Conservation (phyloP, 2,797 vertebrate species). For the Phataginus tetradactyla region DNA sequence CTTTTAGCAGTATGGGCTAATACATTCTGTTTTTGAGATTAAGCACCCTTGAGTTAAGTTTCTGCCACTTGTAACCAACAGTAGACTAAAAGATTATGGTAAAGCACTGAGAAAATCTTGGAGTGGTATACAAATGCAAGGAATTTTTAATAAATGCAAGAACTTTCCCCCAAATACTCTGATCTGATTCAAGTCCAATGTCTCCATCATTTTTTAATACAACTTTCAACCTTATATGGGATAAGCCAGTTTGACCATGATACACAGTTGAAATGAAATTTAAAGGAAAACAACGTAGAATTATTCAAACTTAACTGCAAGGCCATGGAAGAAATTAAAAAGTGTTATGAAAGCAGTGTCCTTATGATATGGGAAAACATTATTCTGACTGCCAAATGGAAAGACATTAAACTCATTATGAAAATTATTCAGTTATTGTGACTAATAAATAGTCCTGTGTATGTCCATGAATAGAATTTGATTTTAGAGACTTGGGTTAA, state of each 20-base stretch:
- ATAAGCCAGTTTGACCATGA: neutral
- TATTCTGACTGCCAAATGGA: constrained; percentile 23
- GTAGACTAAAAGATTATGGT: neutral
- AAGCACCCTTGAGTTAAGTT: neutral
- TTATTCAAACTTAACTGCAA: constrained; percentile 34
- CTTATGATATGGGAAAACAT: neutral
- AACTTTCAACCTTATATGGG: constrained; percentile 1
- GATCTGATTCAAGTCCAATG: neutral
- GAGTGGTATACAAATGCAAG: neutral
- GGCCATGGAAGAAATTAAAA: constrained; percentile 49
- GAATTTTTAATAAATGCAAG: constrained; percentile 34
- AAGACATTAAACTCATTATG: constrained; percentile 53
- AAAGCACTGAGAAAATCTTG: constrained; percentile 7
- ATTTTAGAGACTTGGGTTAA: constrained; percentile 63
- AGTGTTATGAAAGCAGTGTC: constrained; percentile 9
- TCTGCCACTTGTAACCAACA: neutral
- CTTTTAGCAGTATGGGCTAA: neutral
- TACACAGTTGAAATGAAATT: constrained; percentile 33
- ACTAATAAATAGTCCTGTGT: constrained; percentile 34
- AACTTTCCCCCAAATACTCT: constrained; percentile 25
- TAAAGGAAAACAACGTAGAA: constrained; percentile 42
- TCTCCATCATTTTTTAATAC: neutral
- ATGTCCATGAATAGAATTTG: constrained; percentile 65
- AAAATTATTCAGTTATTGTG: constrained; percentile 57
- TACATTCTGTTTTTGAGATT: neutral